Evolutionary conservation across 2,113 vertebrate genomes (phyloP), one percentile per base, ranked within the genome.

Genomic region (Ivindomyrus marchei): DNA sequence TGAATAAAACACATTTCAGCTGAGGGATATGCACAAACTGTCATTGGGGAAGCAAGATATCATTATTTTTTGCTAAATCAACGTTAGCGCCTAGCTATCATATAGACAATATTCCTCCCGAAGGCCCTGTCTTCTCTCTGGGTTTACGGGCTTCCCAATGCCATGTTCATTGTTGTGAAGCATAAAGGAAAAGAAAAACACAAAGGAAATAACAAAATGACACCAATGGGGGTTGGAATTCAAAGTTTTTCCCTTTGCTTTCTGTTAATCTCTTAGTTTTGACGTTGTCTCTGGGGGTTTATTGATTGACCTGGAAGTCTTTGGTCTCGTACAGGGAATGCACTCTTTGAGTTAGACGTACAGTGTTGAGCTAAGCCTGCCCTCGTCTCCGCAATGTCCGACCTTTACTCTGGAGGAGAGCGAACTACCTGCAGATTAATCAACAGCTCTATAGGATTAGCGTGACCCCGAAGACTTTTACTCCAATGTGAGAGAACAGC

Each of bases 381-480:
- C 89, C 85, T 74, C 89, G 91, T 91, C 91, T 10, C 91, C 93
- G 93, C 93, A 94, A 92, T 39, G 24, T 89, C 92, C 66, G 93
- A 95, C 94, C 94, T 95, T 94, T 95, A 90, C 92, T 91, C 92
- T 58, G 87, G n/a, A 91, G 50, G 92, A 89, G 93, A 93, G 93
- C 93, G 92, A 94, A 93, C 94, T 94, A 94, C 94, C 94, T 93
- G 92, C 92, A 94, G 93, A 88, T 93, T 94, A 95, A 96, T 95
- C 94, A 95, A 95, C 94, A 90, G 19, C 80, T 94, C 90, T 93
- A 91, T 90, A 77, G 95, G 95, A 96, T 95, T 95, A 96, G 93
- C 92, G 90, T 70, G 77, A 92, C 94, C 89, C 93, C 91, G 92
- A 93, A 95, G 92, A 94, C 93, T 94, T 95, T 91, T 85, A 92